Percentiles rank a stretch among this genome's conserved stretches.
These are phyloP conservation scores for Peromyscus attwateri DNA, from an alignment of 2,797 vertebrate species.

Conservation along the genomic window DNA sequence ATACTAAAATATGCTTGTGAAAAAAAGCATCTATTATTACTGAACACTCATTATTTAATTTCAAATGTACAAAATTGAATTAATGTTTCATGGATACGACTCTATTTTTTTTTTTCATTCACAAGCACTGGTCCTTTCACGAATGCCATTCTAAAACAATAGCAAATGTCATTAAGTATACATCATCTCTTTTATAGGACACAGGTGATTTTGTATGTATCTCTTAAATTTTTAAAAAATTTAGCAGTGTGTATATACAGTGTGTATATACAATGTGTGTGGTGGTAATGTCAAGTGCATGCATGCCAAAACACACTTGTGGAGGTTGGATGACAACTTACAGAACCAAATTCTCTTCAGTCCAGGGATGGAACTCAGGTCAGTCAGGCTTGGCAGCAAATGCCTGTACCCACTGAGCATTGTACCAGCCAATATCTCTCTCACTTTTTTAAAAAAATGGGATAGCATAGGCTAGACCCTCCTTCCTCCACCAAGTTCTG, in stretches of 20 bases:
- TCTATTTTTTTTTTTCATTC: conserved; percentile 23
- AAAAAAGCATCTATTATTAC: background rate
- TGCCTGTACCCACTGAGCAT: background rate
- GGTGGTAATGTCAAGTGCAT: background rate
- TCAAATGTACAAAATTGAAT: conserved; percentile 25
- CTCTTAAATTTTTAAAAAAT: background rate
- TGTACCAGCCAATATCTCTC: background rate
- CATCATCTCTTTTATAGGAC: background rate
- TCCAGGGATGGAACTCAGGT: background rate
- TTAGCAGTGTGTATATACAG: background rate
- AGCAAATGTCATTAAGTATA: background rate
- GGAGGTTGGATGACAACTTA: background rate
- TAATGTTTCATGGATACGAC: background rate
- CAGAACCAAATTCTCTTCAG: background rate
- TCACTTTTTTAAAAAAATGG: background rate
- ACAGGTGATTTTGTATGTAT: background rate
- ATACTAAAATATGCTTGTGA: background rate
- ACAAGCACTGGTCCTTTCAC: background rate
- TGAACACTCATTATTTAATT: background rate
- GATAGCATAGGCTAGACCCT: background rate
- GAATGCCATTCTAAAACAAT: background rate
- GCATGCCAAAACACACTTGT: background rate
- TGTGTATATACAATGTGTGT: background rate
- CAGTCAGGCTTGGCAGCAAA: background rate
- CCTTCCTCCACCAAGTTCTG: background rate